These are phyloP conservation scores for Diadophis punctatus DNA, from an alignment of 2,113 vertebrate species.

Conservation along the genomic window DNA sequence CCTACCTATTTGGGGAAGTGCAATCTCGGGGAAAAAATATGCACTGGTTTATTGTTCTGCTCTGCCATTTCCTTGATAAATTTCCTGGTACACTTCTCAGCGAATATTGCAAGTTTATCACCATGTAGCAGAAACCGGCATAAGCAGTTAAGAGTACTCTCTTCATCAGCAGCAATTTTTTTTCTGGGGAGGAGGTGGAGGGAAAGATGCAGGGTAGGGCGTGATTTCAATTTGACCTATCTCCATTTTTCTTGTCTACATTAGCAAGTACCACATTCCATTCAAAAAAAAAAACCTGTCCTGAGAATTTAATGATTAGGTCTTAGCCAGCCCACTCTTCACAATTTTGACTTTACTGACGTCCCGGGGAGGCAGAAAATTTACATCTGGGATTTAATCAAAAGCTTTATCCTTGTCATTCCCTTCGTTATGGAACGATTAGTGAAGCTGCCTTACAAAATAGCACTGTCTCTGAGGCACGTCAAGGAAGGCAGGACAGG, in stretches of 20 bases:
- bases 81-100: not conserved
- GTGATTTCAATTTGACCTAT: not conserved
- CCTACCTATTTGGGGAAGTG: not conserved
- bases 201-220: not conserved
- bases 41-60: not conserved
- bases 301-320: not conserved
- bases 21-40: not conserved
- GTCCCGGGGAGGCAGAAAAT: not conserved
- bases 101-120: not conserved
- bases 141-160: not conserved
- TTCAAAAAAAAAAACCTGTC: not conserved
- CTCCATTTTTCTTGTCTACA: not conserved
- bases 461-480: not conserved
- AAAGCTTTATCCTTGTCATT: not conserved
- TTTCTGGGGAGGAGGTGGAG: not conserved
- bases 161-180: not conserved
- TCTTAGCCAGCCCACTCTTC: not conserved
- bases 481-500: too few species aligned
- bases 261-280: not conserved
- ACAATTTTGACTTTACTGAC: not conserved
- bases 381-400: not conserved
- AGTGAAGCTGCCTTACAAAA: not conserved
- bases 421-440: not conserved
- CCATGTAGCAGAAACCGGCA: not conserved
- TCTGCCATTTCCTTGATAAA: not conserved